These are phyloP conservation scores for Apostichopus leukothele DNA, from an alignment of 53 echinoderm and acorn worm species.

Conservation along the genomic window DNA sequence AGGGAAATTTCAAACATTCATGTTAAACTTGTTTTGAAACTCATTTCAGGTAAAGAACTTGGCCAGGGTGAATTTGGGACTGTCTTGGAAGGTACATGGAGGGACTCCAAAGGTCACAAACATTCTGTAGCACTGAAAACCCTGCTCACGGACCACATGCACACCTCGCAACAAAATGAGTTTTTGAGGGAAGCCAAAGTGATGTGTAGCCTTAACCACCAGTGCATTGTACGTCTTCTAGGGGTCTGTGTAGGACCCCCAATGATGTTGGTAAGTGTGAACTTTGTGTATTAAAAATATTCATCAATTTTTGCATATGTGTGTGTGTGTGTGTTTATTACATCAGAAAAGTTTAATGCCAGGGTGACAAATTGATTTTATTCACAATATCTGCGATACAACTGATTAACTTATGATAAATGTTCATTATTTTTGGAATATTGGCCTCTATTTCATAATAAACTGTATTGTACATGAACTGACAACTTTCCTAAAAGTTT, in stretches of 20 bases:
- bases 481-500: no score
- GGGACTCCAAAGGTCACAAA: slow-evolving; percentile 43
- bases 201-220: slow-evolving; percentile 88
- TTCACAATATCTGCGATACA: no score
- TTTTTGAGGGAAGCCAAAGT: slow-evolving; percentile 89
- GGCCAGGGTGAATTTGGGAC: slow-evolving; percentile 98
- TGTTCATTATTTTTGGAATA: neutral
- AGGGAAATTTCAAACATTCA: neutral
- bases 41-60: slow-evolving; percentile 72
- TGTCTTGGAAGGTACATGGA: slow-evolving; percentile 78
- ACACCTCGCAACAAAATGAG: slow-evolving; percentile 81
- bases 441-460: neutral
- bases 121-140: slow-evolving; percentile 87
- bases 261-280: slow-evolving; percentile 71
- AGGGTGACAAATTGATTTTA: no score
- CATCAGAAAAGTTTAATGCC: neutral
- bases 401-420: no score
- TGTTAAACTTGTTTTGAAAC: neutral
- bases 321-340: neutral
- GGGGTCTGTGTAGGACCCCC: slow-evolving; percentile 90
- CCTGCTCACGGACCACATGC: slow-evolving; percentile 84
- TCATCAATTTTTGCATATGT: neutral
- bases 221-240: slow-evolving; percentile 83
- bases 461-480: no score
- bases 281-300: neutral